Base-by-base conservation (phyloP, 2,797 vertebrate species). In the Hippopotamyrus pictus region DNA sequence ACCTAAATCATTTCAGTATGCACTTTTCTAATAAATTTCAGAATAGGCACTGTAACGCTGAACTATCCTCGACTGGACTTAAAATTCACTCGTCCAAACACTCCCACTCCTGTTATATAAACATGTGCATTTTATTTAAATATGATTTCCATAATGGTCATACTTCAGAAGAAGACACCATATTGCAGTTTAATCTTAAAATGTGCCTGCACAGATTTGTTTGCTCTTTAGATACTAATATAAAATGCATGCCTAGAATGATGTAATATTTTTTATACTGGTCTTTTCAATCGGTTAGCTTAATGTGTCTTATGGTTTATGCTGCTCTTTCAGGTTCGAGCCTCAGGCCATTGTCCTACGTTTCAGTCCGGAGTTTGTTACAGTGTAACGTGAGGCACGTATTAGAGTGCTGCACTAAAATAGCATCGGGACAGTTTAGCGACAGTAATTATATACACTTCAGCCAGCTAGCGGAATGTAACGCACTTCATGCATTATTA, bases 101-200 rank as follows among this genome's bases (percentile, higher is more conserved):
- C 79, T 46, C 79, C 46, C 19, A 46, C 44, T 48, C 79, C 5
- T 11, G 19, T 41, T 62, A 22, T 33, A 62, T 62, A 62, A 19
- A 87, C 84, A 86, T 11, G 37, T n/a, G 25, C 22, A 41, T 53
- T 37, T 73, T 69, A 57, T 37, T 37, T 82, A 79, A 54, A 79
- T 57, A 83, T 57, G 88, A 88, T 57, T 37, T 54, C 50, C 33
- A 57, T 57, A 54, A 57, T 41, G 17, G 51, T 44, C 33, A 44
- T 57, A 82, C 25, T 48, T 89, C n/a, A 83, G 50, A 37, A 51
- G 22, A 54, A 3, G 19, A 83, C 1, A 25, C 14, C 8, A 57
- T n/a, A 62, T 89, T 57, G 53, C 53, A 89, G 12, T 44, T 83
- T 89, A 89, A 86, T 86, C 50, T 54, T 86, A 51, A 29, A 84